phyloP scores from a whole-genome alignment of 1,140 invertebrate genomes.

The Scaptomyza montana region DNA sequence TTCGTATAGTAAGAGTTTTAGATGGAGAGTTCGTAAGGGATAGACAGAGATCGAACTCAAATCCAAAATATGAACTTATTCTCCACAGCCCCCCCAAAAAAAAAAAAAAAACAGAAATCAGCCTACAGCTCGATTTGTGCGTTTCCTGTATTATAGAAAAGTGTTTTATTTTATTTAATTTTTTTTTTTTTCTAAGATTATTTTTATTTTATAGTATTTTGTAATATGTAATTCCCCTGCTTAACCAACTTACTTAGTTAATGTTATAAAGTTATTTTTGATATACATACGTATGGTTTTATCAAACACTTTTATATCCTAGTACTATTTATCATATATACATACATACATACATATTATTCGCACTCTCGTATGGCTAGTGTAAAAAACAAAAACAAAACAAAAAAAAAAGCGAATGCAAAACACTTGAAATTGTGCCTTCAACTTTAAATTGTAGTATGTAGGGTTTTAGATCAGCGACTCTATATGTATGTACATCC shows the following conservation, averaged over 20 bases:
- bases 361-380: constrained; percentile 41
- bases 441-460: constrained; percentile 66
- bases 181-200: constrained; percentile 3
- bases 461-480: constrained; percentile 36
- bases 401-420: constrained; percentile 29
- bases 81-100: background rate
- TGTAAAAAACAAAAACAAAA: constrained; percentile 46
- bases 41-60: constrained; percentile 9
- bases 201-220: constrained; percentile 29
- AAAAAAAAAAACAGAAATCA: no score
- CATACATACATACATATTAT: constrained; percentile 8
- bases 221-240: constrained; percentile 18
- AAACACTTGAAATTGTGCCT: constrained; percentile 78
- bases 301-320: constrained; percentile 16
- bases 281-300: constrained; percentile 11
- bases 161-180: background rate
- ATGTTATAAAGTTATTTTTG: constrained; percentile 34
- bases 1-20: constrained; percentile 49
- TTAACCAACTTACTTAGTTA: constrained; percentile 29
- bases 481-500: constrained; percentile 22
- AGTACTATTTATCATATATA: constrained; percentile 9
- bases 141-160: constrained; percentile 48
- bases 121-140: constrained; percentile 32
- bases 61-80: constrained; percentile 24
- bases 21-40: background rate